Base-by-base conservation (phyloP, 2,797 vertebrate species). In the Phyllotis vaccarum region DNA sequence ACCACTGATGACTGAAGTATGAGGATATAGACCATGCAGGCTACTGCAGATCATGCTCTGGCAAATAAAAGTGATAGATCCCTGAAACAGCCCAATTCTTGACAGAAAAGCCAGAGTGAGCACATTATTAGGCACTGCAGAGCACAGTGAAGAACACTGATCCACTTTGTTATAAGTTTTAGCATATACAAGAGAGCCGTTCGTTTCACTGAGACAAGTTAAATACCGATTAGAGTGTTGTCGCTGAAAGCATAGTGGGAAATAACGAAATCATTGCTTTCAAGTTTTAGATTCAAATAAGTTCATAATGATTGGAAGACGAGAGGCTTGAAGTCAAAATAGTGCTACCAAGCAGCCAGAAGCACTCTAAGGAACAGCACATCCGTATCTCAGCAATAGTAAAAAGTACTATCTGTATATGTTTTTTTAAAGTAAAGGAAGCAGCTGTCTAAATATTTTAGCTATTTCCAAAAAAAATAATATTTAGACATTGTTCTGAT, bases 371-470 rank as follows among this genome's bases (percentile, higher is more conserved):
- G 49, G 96, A 92, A 95, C 64, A 75, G 64, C 89, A 90, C 40
- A 40, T 56, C 82, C 37, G 43, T 92, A 54, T 66, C 94, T 81
- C 34, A 86, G 86, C 94, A 93, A 91, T 49, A 98, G 92, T 96
- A 98, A 98, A 49, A 97, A 98, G 97, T 95, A 97, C 94, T 97
- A 97, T 97, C 95, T 98, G 96, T 95, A 89, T 49, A 49, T 64
- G 81, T 34, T 93, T 49, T 49, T 68, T 40, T 90, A 97, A 94
- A 98, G 96, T 97, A 98, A 97, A 98, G 98, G 97, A 98, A 98
- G 97, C 98, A 98, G 97, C 98, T 98, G 97, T 98, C 96, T 97
- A 98, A 98, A 98, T 97, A 98, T 98, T 98, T 98, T 94, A 97
- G 86, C 78, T 97, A 96, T 97, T 90, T 89, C 21, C n/a, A 13